Evolutionary conservation across 2,888 invertebrate species (phyloP).

Genomic region (Cheilosia vernalis): DNA sequence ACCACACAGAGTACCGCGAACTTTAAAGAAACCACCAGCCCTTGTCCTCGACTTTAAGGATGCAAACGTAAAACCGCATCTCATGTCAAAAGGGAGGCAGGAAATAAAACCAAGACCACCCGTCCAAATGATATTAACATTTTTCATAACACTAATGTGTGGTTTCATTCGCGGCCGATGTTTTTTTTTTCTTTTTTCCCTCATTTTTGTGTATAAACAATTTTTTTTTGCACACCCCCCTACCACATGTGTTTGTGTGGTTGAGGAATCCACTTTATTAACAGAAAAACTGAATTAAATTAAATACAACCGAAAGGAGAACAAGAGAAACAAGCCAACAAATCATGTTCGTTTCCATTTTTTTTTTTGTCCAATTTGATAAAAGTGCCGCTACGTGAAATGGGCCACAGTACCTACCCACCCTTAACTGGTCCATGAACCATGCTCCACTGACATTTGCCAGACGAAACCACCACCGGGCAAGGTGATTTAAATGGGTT

Average conservation of each 20-base stretch:
- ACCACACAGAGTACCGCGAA: background rate
- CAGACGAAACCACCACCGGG: background rate
- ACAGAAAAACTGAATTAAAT: conserved; percentile 73
- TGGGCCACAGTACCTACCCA: conserved; percentile 46
- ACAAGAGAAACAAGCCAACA: conserved; percentile 47
- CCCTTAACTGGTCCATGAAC: conserved; percentile 68
- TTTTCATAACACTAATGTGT: conserved; percentile 75
- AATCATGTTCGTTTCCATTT: conserved; percentile 51
- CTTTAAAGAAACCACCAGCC: background rate
- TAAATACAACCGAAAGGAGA: conserved; percentile 47
- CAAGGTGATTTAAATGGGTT: conserved; percentile 71
- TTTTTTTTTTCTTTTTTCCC: background rate
- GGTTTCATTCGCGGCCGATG: conserved; percentile 58
- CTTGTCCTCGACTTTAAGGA: conserved; percentile 26
- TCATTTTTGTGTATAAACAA: conserved; percentile 17
- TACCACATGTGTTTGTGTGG: conserved; percentile 10
- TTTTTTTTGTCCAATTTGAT: conserved; percentile 64
- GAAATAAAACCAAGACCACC: conserved; percentile 9
- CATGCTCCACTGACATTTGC: conserved; percentile 58
- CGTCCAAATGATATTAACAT: conserved; percentile 56
- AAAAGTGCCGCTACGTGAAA: conserved; percentile 66
- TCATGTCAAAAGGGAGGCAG: conserved; percentile 6
- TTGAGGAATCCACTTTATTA: conserved; percentile 55
- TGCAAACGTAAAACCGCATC: background rate
- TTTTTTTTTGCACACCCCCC: conserved; percentile 13